Conservation (phyloP, 2,797 vertebrate genomes). For the Micromesistius poutassou region DNA sequence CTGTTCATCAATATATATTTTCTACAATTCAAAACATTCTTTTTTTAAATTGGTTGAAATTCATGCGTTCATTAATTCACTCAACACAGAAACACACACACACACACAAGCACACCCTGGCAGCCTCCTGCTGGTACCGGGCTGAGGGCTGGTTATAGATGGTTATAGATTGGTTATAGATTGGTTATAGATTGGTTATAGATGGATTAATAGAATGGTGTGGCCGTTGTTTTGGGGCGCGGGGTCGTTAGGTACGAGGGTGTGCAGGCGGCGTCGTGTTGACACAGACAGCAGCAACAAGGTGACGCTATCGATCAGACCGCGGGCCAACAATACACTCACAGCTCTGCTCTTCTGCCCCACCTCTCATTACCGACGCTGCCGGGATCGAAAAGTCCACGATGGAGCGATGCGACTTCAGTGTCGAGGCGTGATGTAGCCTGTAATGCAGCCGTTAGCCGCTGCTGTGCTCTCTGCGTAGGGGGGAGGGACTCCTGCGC, state of each 20-base stretch:
- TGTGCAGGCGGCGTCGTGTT: constrained; percentile 37
- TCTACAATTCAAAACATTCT: too few species aligned
- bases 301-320: constrained; percentile 58
- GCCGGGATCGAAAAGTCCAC: neutral
- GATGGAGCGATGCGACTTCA: neutral
- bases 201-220: too few species aligned
- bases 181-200: too few species aligned
- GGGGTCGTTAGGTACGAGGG: constrained; percentile 54
- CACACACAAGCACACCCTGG: neutral
- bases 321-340: neutral
- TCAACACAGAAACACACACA: constrained; percentile 18
- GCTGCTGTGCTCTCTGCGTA: neutral
- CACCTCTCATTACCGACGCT: neutral
- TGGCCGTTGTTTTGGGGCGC: constrained; percentile 38
- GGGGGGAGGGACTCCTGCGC: neutral
- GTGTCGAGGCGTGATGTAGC: neutral
- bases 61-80: neutral
- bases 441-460: neutral
- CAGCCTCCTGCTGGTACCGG: neutral
- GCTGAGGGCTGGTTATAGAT: neutral
- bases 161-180: too few species aligned
- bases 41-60: neutral
- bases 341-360: neutral
- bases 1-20: neutral
- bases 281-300: constrained; percentile 54